Conservation (phyloP, 64 coral and sea anemone genomes). For the Stichodactyla helianthus region DNA sequence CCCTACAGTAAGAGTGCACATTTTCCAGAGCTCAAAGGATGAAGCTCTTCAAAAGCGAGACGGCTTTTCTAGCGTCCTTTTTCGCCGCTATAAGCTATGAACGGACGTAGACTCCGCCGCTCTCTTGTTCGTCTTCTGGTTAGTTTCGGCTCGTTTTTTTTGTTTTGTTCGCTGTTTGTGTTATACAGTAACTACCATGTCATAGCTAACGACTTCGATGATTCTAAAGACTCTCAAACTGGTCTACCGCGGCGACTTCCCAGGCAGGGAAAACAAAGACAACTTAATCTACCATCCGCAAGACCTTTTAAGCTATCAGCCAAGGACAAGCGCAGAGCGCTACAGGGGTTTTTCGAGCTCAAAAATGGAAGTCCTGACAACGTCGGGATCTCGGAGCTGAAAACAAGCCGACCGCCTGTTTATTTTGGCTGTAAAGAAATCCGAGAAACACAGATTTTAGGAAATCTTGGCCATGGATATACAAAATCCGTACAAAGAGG, state of each 20-base stretch:
- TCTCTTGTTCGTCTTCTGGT: background rate
- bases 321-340: conserved; percentile 1
- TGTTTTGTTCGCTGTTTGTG: conserved; percentile 30
- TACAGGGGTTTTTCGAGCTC: conserved; percentile 19
- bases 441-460: conserved; percentile 28
- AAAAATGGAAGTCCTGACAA: background rate
- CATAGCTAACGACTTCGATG: background rate
- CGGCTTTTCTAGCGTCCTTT: background rate
- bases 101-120: background rate
- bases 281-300: background rate
- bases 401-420: background rate
- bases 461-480: conserved; percentile 65
- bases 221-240: background rate
- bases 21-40: background rate
- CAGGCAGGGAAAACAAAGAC: background rate
- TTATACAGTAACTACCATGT: conserved; percentile 24
- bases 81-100: background rate
- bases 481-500: conserved; percentile 75
- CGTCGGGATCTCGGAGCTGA: background rate
- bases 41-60: conserved; percentile 6
- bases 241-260: background rate
- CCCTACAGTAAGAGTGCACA: background rate
- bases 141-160: background rate
- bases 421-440: conserved; percentile 57
- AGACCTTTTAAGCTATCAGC: conserved; percentile 5